Evolutionary conservation across 2,113 vertebrate species (phyloP).

Genomic region (Neopipo cinnamomea): DNA sequence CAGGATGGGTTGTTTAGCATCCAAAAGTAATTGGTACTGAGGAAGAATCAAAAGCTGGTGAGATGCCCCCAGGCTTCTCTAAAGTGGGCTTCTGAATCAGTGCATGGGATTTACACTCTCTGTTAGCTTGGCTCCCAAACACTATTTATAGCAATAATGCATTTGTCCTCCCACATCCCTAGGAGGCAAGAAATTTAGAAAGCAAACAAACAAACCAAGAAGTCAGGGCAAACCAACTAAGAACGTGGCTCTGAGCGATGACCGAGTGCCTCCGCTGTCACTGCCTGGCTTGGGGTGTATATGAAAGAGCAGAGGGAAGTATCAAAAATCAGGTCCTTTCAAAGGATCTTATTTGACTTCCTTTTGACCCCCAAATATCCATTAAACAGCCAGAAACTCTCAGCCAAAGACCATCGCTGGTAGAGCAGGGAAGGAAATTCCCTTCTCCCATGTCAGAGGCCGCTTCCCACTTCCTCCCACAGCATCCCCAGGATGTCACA

Average conservation of each 20-base stretch:
- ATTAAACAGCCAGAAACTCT: not conserved
- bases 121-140: not conserved
- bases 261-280: rapidly evolving
- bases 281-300: rapidly evolving
- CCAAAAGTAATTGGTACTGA: constrained; percentile 7
- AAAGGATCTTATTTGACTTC: not conserved
- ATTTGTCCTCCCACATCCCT: not conserved
- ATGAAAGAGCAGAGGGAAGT: not conserved
- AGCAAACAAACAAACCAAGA: not conserved
- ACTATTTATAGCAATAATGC: not conserved
- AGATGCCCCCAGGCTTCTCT: not conserved
- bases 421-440: not conserved
- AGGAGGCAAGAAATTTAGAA: not conserved
- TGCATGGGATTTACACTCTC: not conserved
- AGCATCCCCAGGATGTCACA: not conserved
- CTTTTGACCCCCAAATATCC: not conserved
- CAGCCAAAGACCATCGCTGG: not conserved
- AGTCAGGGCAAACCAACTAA: not conserved
- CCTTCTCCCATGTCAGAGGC: rapidly evolving
- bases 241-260: rapidly evolving
- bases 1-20: constrained; percentile 33
- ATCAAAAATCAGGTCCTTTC: not conserved
- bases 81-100: not conserved
- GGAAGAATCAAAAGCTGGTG: not conserved
- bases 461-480: not conserved